These are phyloP conservation scores for Pseudochromis fuscus DNA, from an alignment of 2,797 vertebrate species.

Conservation along the genomic window DNA sequence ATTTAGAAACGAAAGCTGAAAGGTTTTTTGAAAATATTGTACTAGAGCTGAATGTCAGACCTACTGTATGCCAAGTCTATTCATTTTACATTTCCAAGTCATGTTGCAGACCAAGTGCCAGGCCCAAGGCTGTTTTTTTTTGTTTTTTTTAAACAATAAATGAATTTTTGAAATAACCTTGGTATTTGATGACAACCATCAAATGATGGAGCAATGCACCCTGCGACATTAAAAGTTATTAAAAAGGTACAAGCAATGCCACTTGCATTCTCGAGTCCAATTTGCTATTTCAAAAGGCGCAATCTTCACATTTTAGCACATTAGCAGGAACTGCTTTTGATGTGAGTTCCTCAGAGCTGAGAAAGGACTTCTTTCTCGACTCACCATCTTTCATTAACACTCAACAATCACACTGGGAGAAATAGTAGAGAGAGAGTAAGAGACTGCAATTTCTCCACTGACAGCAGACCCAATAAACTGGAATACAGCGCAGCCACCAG, in stretches of 20 bases:
- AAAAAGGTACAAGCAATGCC: background rate
- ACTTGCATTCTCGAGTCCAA: background rate
- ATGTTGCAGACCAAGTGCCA: background rate
- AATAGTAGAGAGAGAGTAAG: conserved; percentile 4
- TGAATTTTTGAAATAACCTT: no score
- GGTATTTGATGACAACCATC: background rate
- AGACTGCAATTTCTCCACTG: conserved; percentile 41
- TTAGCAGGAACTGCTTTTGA: conserved; percentile 13
- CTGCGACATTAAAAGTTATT: background rate
- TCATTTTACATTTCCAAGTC: background rate
- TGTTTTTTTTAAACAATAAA: background rate
- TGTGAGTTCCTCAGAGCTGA: background rate
- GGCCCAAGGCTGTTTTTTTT: background rate
- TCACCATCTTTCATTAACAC: conserved; percentile 33
- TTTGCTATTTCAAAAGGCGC: background rate
- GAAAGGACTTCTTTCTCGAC: conserved; percentile 17
- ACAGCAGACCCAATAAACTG: conserved; percentile 54
- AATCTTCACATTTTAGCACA: background rate
- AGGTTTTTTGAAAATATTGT: conserved; percentile 10
- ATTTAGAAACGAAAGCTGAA: background rate
- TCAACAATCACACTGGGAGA: conserved; percentile 28
- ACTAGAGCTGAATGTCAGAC: conserved; percentile 3
- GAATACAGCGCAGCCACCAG: conserved; percentile 28
- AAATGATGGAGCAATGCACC: background rate
- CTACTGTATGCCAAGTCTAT: conserved; percentile 1